Evolutionary conservation across 2,113 vertebrate species (phyloP), one percentile per base, ranked within the genome.

Genomic region (Cinclus cinclus): DNA sequence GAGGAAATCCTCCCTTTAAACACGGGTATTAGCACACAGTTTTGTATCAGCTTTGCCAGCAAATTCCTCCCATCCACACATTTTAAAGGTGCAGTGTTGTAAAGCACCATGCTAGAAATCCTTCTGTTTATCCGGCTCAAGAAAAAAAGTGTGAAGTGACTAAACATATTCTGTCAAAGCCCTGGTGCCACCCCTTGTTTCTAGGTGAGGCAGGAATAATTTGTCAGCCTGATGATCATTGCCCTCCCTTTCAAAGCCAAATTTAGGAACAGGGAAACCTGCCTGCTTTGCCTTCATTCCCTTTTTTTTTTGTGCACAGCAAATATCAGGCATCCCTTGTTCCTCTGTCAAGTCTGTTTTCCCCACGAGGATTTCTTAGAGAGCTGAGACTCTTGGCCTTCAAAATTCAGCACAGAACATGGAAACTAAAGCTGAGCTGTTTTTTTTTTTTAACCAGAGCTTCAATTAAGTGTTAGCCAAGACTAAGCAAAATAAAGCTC

Each of bases 1-100:
- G 89, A 80, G 89, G 90, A 94, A 95, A 94, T 90, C 86, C 90
- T 96, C 77, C 88, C 70, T 83, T 92, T 28, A 90, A 94, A 93
- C 63, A 81, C 28, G 60, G 70, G 83, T 77, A 93, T 96, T 88
- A 94, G 83, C 86, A 63, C 9, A 8, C 90, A 81, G 89, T 35
- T 92, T 88, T 59, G 56, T 20, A 59, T 47, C 83, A n/a, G 46
- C 88, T 83, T 59, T 81, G 92, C 89, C 94, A 93, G 96, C 89
- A 93, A 81, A 97, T 96, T 93, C 95, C 71, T 92, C 83, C 71
- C 76, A 77, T 93, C 86, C 76, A 74, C 89, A 74, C 33, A 56
- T 74, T 90, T 96, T 92, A 95, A 95, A 95, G 95, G 80, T 60
- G 6, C 92, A 89, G 92, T 13, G 59, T 76, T 81, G 86, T 76